A percentile compares a stretch with the other conserved stretches of the same genome.
These are phyloP conservation scores for Odontamblyopus rebecca DNA, from an alignment of 2,797 vertebrate species.

Conservation along the genomic window DNA sequence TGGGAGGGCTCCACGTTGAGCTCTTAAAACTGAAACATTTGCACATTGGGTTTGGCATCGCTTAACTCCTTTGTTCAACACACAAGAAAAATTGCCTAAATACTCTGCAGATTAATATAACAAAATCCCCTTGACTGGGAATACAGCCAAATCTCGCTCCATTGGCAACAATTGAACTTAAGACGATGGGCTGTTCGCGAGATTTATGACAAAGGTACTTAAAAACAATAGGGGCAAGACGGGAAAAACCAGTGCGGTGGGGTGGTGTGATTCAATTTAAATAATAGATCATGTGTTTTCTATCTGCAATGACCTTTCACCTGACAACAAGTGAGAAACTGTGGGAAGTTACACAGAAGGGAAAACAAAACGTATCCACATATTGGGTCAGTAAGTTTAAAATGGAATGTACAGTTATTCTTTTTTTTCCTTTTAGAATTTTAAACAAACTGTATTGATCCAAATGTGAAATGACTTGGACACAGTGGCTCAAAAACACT, in stretches of 20 bases:
- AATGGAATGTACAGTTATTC: no score
- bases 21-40: slow-evolving; percentile 60
- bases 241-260: slow-evolving; percentile 17
- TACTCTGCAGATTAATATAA: slow-evolving; percentile 48
- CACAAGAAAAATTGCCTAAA: slow-evolving; percentile 56
- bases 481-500: no score
- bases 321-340: background rate
- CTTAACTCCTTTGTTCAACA: slow-evolving; percentile 52
- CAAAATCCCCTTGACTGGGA: slow-evolving; percentile 49
- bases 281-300: slow-evolving; percentile 21
- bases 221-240: slow-evolving; percentile 38
- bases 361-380: background rate
- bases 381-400: background rate
- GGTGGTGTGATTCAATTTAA: slow-evolving; percentile 30
- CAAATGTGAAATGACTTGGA: no score
- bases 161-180: slow-evolving; percentile 40
- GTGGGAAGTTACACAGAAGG: no score
- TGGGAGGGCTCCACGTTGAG: slow-evolving; percentile 34
- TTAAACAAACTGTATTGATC: no score
- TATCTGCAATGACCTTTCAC: background rate
- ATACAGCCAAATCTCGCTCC: slow-evolving; percentile 47
- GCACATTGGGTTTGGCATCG: slow-evolving; percentile 57
- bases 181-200: slow-evolving; percentile 44
- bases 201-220: slow-evolving; percentile 58
- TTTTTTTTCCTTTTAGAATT: no score